phyloP scores from a whole-genome alignment of 2,888 invertebrate species.

The Brenthis ino region DNA sequence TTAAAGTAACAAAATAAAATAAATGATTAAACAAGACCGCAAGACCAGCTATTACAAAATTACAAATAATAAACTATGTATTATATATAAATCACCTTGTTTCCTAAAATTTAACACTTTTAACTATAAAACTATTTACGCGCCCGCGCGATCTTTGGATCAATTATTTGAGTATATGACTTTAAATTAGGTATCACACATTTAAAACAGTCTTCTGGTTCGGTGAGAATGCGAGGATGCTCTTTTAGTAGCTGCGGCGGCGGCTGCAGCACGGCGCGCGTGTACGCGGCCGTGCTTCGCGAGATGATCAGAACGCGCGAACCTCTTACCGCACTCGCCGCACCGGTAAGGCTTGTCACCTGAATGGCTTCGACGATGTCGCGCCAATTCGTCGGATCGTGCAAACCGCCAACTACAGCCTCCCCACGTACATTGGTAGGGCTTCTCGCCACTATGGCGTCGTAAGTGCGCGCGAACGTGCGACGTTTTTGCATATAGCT shows the following conservation, averaged over 20 bases:
- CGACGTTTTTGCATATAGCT: constrained; percentile 94
- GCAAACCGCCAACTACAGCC: constrained; percentile 97
- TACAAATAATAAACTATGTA: no score
- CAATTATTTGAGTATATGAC: constrained; percentile 1
- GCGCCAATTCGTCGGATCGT: constrained; percentile 95
- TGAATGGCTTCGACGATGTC: constrained; percentile 96
- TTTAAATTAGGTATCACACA: constrained; percentile 19
- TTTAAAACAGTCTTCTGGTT: constrained; percentile 59
- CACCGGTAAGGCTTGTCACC: constrained; percentile 97
- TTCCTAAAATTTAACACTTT: constrained; percentile 5
- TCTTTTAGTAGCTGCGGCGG: constrained; percentile 55
- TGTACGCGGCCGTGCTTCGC: constrained; percentile 95
- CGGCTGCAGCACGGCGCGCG: constrained; percentile 81
- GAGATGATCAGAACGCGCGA: constrained; percentile 96
- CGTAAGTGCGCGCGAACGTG: constrained; percentile 94
- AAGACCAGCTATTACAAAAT: neutral
- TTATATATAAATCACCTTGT: neutral
- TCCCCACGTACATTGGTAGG: constrained; percentile 87
- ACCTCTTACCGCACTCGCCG: constrained; percentile 92
- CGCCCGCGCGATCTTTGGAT: constrained; percentile 37
- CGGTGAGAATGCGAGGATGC: constrained; percentile 46
- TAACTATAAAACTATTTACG: constrained; percentile 19
- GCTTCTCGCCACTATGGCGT: constrained; percentile 92
- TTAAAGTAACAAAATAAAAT: neutral
- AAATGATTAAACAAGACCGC: neutral